Conservation (phyloP, 2,797 vertebrate genomes). For the Myoxocephalus aenaeus region DNA sequence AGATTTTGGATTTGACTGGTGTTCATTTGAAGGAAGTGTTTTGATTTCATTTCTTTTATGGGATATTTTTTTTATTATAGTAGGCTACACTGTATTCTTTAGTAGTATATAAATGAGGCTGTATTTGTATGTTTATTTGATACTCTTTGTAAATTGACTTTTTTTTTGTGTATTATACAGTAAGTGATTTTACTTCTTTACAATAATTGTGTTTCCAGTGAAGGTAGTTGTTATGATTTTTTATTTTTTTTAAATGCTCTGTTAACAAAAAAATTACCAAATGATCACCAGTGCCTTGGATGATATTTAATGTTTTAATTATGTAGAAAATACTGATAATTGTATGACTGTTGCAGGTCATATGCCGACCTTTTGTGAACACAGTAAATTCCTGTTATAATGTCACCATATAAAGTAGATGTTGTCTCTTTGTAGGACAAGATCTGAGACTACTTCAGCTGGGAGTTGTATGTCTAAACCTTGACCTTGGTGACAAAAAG, state of each 20-base stretch:
- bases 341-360: background rate
- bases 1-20: background rate
- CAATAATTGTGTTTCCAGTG: background rate
- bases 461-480: conserved; percentile 29
- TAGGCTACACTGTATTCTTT: background rate
- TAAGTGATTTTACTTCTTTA: conserved; percentile 4
- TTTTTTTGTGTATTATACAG: background rate
- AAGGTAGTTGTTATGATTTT: background rate
- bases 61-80: conserved; percentile 17
- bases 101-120: background rate
- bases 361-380: background rate
- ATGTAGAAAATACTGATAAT: background rate
- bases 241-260: background rate
- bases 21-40: conserved; percentile 28
- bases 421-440: background rate
- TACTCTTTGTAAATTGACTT: background rate
- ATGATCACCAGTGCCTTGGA: background rate
- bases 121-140: background rate
- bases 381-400: background rate
- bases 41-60: conserved; percentile 14
- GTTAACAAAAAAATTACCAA: background rate
- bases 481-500: conserved; percentile 65
- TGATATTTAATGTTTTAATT: background rate
- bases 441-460: conserved; percentile 11
- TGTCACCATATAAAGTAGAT: background rate